Percentiles rank a stretch among this genome's conserved stretches.
Evolutionary conservation across 2,888 invertebrate species (phyloP).

Genomic region (Drosophila hamatofila): DNA sequence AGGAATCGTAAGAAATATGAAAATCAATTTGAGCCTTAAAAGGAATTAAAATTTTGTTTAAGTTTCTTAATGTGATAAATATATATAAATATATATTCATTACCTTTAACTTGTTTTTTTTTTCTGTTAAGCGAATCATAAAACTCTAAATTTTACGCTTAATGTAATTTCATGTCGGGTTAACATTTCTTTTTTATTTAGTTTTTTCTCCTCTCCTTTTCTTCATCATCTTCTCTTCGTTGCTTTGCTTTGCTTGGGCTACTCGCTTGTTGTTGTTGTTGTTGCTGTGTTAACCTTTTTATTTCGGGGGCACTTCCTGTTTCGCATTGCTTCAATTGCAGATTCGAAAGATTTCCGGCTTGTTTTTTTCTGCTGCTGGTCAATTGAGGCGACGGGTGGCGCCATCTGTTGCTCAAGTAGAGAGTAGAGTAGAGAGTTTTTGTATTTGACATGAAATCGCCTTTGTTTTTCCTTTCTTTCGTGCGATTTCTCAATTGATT

Average conservation of each 20-base stretch:
- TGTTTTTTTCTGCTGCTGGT: background rate
- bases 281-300: constrained; percentile 40
- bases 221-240: background rate
- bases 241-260: background rate
- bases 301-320: constrained; percentile 39
- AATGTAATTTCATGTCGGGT: constrained; percentile 39
- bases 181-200: background rate
- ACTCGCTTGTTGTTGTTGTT: constrained; percentile 15
- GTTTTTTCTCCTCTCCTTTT: background rate
- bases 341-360: constrained; percentile 32
- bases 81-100: background rate
- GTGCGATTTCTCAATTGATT: constrained; percentile 22
- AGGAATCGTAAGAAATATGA: background rate
- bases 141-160: constrained; percentile 42
- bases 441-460: background rate
- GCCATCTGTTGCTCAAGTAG: constrained; percentile 53
- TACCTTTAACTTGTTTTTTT: background rate
- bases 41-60: too few relatives aligned
- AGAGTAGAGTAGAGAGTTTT: background rate
- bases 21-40: background rate
- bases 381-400: constrained; percentile 27
- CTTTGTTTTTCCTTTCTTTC: background rate
- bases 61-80: too few relatives aligned
- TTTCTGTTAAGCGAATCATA: constrained; percentile 7
- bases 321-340: constrained; percentile 27